A percentile compares a stretch with the other conserved stretches of the same genome.
Conservation (phyloP, 2,113 vertebrate genomes). For the Trichomycterus rosablanca region DNA sequence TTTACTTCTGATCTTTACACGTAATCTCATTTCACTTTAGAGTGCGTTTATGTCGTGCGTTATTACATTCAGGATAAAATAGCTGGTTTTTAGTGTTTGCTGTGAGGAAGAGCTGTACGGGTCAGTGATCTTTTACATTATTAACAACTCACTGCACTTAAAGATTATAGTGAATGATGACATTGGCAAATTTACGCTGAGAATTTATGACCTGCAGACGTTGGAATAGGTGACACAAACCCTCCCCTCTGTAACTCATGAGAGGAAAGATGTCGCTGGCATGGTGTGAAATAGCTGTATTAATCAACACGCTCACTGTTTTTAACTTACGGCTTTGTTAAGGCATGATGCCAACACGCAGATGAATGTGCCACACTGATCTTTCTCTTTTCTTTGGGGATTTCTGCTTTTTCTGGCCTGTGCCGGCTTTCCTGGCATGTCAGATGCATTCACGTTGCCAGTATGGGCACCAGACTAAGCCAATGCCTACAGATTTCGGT, state of each 20-base stretch:
- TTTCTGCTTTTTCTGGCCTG: not conserved
- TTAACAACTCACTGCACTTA: not conserved
- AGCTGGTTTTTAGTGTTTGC: no score
- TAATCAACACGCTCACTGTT: not conserved
- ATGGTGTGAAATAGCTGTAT: not conserved
- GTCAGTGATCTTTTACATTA: not conserved
- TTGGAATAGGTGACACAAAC: not conserved
- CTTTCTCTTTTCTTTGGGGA: not conserved
- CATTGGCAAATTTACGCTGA: not conserved
- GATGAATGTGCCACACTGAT: not conserved
- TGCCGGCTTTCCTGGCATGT: not conserved
- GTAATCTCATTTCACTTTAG: no score
- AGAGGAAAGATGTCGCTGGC: not conserved
- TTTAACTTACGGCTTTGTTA: not conserved
- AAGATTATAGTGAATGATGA: not conserved
- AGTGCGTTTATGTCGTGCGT: no score
- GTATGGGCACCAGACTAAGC: not conserved
- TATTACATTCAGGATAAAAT: no score
- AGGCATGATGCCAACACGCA: not conserved
- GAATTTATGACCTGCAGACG: not conserved
- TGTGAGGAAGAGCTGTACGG: no score
- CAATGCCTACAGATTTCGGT: constrained; percentile 31
- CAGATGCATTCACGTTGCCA: constrained; percentile 1
- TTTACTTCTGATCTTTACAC: no score
- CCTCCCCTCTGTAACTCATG: not conserved